Evolutionary conservation across 2,888 invertebrate species (phyloP).

Genomic region (Phlogophora meticulosa): DNA sequence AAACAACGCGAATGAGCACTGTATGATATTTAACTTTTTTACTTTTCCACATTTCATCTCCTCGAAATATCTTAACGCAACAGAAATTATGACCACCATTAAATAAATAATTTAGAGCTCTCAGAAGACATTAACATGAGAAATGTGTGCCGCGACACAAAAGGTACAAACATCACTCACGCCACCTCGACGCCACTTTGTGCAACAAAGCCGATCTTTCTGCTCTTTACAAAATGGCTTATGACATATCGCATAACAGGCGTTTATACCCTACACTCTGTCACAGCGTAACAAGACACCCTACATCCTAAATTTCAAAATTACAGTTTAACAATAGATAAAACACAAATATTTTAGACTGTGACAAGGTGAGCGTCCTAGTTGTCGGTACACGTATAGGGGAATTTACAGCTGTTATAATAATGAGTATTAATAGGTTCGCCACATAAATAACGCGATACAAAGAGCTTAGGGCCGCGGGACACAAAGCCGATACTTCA

Average conservation of each 20-base stretch:
- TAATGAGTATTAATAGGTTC: slow-evolving; percentile 80
- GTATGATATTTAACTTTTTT: slow-evolving; percentile 23
- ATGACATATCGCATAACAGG: slow-evolving; percentile 65
- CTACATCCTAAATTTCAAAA: slow-evolving; percentile 3
- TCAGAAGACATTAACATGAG: slow-evolving; percentile 72
- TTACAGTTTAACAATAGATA: slow-evolving; percentile 37
- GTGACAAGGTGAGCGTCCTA: slow-evolving; percentile 60
- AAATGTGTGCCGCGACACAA: slow-evolving; percentile 71
- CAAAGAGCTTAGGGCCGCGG: slow-evolving; percentile 72
- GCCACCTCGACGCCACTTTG: slow-evolving; percentile 75
- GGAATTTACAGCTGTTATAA: slow-evolving; percentile 74
- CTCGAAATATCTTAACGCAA: slow-evolving; percentile 59
- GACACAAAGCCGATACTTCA: slow-evolving; percentile 82
- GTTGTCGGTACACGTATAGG: slow-evolving; percentile 57
- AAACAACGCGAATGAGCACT: slow-evolving; percentile 20
- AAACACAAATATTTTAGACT: slow-evolving; percentile 48
- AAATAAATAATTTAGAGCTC: slow-evolving; percentile 74
- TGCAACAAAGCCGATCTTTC: slow-evolving; percentile 76
- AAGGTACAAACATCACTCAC: slow-evolving; percentile 74
- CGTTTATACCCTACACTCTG: slow-evolving; percentile 59
- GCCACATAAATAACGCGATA: slow-evolving; percentile 79
- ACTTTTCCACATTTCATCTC: slow-evolving; percentile 51
- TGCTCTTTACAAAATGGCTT: slow-evolving; percentile 72
- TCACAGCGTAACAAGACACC: slow-evolving; percentile 58
- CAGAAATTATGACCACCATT: slow-evolving; percentile 70